Evolutionary conservation across 2,888 invertebrate genomes (phyloP), one percentile per base, ranked within the genome.

Genomic region (Netelia fuscicornis): DNA sequence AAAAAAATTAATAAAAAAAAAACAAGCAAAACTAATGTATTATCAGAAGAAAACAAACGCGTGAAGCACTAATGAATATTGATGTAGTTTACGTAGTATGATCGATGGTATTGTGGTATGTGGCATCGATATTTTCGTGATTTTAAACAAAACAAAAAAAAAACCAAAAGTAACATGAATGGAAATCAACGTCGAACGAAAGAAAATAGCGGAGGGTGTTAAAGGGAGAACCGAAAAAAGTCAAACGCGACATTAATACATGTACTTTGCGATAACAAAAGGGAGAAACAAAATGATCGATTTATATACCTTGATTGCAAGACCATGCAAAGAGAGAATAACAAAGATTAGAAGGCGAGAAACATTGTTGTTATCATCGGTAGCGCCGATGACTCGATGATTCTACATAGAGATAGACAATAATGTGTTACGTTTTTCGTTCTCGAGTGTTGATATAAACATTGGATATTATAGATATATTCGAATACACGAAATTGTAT

Each of bases 341-440:
- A 25, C 37, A 71, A 30, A 30, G 13, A 79, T 68, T 64, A 65
- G 65, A 74, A 64, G 13, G 20, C 78, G n/a, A 67, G 68, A 56
- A 79, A 68, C 68, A 86, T 87, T 86, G 83, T 87, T 81, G 86
- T 88, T 89, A 84, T 86, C 86, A 86, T 84, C 86, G 87, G 87
- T 83, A 83, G 87, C 52, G 77, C 84, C 87, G 88, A 88, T 88
- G 87, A 84, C 78, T 82, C 85, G 85, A 74, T 64, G 68, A 83
- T 84, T 83, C 58, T 77, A 75, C 78, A 86, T 86, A 88, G 88
- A 86, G 87, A 81, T 90, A 90, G 91, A 91, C 90, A 91, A 91
- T 91, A 91, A 86, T 82, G 85, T 87, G 87, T 90, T 91, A 83
- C 86, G 88, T 89, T 89, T 79, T 88, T 89, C 88, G 83, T 78